Evolutionary conservation across 1,140 invertebrate species (phyloP), one percentile per base, ranked within the genome.

Genomic region (Pogonognathellus flavescens): DNA sequence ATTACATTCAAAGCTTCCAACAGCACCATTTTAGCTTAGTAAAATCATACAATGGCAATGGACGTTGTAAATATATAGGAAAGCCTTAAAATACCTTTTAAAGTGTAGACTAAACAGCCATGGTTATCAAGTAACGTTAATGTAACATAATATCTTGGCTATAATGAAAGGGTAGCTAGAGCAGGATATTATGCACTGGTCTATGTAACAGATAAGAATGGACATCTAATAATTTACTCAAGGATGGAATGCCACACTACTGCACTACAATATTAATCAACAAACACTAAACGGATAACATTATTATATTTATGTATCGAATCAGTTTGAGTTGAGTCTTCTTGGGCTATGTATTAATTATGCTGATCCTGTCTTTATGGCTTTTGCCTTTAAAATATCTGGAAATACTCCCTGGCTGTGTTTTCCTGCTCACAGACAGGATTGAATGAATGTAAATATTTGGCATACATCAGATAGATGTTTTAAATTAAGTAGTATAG

Each of bases 191-290:
- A 72, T 72, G 31, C 66, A 72, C 66, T 72, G 66, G 66, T 62
- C 60, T 62, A 62, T 62, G 66, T 41, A n/a, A 72, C 66, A 72
- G 66, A 72, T 72, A 72, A 72, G 66, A 72, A 72, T 31, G 66
- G 41, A 70, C 25, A 13, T 31, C 22, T 41, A 72, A 72, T 72
- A 72, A 72, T 72, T 72, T 72, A 72, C 31, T 72, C 18, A 72
- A 72, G 13, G 25, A 41, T 18, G 66, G 66, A 72, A 72, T 72
- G 66, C 16, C 57, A 10, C 13, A 7, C 22, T 72, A 49, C 66
- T 31, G 14, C 66, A 72, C 31, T n/a, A 31, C 11, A 49, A 72
- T 72, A 49, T 72, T 22, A 22, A 62, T n/a, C 60, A 62, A 25
- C 60, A 62, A 62, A 59, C 57, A 59, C n/a, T 16, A 59, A 7